Evolutionary conservation across 1,140 invertebrate genomes (phyloP).

Genomic region (Drosophila asahinai): DNA sequence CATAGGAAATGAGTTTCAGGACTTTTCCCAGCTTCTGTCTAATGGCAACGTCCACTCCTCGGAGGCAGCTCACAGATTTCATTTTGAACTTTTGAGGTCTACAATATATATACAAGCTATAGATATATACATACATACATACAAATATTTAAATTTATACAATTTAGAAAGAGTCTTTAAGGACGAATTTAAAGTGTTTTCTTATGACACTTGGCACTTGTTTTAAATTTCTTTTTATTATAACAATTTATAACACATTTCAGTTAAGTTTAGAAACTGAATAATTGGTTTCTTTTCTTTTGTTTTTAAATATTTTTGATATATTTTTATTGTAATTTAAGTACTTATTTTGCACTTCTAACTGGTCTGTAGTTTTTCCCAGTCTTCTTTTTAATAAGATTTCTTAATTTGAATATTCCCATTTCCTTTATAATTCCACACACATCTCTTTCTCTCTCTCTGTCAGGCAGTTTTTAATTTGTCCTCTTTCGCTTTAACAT

Average conservation of each 20-base stretch:
- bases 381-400: slow-evolving; percentile 17
- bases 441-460: neutral
- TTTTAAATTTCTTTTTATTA: neutral
- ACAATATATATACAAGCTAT: slow-evolving; percentile 4
- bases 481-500: slow-evolving; percentile 9
- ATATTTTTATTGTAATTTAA: neutral
- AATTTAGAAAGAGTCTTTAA: slow-evolving; percentile 16
- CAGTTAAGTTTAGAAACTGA: neutral
- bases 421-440: slow-evolving; percentile 29
- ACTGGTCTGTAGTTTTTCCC: neutral
- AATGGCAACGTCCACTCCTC: slow-evolving; percentile 39
- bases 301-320: neutral
- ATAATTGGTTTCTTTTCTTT: neutral
- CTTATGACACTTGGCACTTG: neutral
- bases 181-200: neutral
- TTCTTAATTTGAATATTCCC: slow-evolving; percentile 23
- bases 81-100: slow-evolving; percentile 47
- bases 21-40: slow-evolving; percentile 51
- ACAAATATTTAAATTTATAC: slow-evolving; percentile 23
- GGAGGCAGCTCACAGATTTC: slow-evolving; percentile 39
- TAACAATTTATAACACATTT: neutral
- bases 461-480: slow-evolving; percentile 27
- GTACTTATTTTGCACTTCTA: neutral
- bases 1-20: slow-evolving; percentile 55
- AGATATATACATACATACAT: neutral